Evolutionary conservation across 2,113 vertebrate genomes (phyloP).

Genomic region (Cercocebus atys): DNA sequence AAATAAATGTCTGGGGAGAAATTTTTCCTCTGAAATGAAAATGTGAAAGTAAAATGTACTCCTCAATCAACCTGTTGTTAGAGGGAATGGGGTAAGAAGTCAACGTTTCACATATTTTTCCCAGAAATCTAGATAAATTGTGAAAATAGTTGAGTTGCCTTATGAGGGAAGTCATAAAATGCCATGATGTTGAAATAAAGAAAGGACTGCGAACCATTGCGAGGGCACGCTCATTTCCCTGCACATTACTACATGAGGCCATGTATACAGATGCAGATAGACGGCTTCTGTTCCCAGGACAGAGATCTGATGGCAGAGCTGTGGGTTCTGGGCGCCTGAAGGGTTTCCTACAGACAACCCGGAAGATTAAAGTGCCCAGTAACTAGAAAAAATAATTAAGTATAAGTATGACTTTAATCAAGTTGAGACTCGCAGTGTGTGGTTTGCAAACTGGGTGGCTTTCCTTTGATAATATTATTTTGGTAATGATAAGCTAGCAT

Average conservation of each 20-base stretch:
- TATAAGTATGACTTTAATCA: neutral
- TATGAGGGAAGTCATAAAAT: constrained; percentile 3
- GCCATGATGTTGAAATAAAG: neutral
- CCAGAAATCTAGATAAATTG: constrained; percentile 35
- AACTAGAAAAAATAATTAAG: neutral
- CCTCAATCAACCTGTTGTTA: neutral
- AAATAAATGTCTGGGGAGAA: constrained; percentile 41
- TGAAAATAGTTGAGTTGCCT: constrained; percentile 14
- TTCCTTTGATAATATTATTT: neutral
- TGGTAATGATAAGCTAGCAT: neutral
- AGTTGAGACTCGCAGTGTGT: neutral
- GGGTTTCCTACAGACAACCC: neutral
- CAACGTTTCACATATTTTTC: constrained; percentile 36
- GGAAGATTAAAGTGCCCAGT: neutral
- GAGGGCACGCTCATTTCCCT: no score
- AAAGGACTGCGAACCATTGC: neutral
- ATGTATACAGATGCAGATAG: neutral
- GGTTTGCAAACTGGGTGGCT: neutral
- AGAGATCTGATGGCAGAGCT: neutral
- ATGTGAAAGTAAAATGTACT: constrained; percentile 36
- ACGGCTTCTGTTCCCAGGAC: neutral
- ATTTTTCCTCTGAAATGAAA: constrained; percentile 48
- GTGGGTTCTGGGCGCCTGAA: no score
- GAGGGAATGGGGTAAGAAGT: neutral
- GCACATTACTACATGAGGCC: accelerated